phyloP scores from a whole-genome alignment of 2,797 vertebrate species.

The Poeciliopsis gracilis region DNA sequence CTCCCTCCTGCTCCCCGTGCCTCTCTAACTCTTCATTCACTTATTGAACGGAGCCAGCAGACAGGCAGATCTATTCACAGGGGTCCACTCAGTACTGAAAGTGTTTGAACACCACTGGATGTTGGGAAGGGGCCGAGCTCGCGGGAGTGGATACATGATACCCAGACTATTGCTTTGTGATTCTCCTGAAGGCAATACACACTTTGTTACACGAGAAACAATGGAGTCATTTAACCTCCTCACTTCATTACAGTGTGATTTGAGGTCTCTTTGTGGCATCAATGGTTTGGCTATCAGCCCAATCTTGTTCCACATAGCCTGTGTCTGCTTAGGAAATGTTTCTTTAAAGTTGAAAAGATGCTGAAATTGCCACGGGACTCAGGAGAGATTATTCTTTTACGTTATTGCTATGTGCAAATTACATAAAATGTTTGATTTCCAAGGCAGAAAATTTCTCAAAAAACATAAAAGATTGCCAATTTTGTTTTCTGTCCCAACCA shows the following conservation, averaged over 20 bases:
- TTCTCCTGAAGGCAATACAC: conserved; percentile 64
- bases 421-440: not conserved
- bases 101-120: conserved; percentile 70
- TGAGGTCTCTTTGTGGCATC: conserved; percentile 38
- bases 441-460: not conserved
- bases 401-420: not conserved
- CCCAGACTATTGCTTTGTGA: conserved; percentile 53
- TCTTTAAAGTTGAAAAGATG: not conserved
- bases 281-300: conserved; percentile 43
- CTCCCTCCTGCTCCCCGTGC: conserved; percentile 27
- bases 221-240: conserved; percentile 59
- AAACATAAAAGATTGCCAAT: not conserved
- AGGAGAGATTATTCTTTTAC: not conserved
- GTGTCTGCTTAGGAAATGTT: conserved; percentile 22
- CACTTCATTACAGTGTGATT: conserved; percentile 58
- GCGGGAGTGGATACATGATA: conserved; percentile 59
- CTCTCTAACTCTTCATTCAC: conserved; percentile 52
- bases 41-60: conserved; percentile 63
- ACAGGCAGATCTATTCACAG: conserved; percentile 74
- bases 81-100: conserved; percentile 65
- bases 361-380: not conserved
- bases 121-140: conserved; percentile 50
- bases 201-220: conserved; percentile 65
- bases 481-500: not conserved
- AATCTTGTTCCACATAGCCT: conserved; percentile 19